Conservation (phyloP, 2,113 vertebrate species). For the Proterorhinus semilunaris region DNA sequence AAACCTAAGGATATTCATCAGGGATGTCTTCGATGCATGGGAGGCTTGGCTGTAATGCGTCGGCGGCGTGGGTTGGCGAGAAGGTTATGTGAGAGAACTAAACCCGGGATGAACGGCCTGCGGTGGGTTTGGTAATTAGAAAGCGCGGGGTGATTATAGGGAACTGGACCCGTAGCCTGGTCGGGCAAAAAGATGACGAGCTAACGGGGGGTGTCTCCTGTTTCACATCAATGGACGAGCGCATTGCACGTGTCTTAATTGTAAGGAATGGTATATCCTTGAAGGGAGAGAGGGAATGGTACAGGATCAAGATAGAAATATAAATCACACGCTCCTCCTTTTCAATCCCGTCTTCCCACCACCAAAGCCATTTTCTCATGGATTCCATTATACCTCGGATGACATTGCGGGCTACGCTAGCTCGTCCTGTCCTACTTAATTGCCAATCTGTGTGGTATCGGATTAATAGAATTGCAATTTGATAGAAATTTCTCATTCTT, state of each 20-base stretch:
- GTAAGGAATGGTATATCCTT: slow-evolving; percentile 54
- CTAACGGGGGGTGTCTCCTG: slow-evolving; percentile 28
- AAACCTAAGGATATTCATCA: slow-evolving; percentile 30
- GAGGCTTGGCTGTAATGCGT: neutral
- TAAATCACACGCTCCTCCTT: slow-evolving; percentile 29
- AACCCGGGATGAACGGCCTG: slow-evolving; percentile 10
- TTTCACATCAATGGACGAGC: slow-evolving; percentile 40
- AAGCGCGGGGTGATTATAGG: slow-evolving; percentile 25
- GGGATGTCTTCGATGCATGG: slow-evolving; percentile 14
- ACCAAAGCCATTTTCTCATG: slow-evolving; percentile 32
- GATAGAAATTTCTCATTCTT: too few relatives aligned
- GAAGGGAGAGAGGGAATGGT: slow-evolving; percentile 26
- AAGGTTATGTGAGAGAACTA: slow-evolving; percentile 7
- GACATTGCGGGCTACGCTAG: slow-evolving; percentile 38
- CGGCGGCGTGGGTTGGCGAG: neutral
- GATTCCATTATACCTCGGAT: slow-evolving; percentile 23
- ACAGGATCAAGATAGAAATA: slow-evolving; percentile 31
- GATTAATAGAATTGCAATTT: neutral
- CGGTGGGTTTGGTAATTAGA: slow-evolving; percentile 34
- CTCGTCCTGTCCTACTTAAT: slow-evolving; percentile 35
- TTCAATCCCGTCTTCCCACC: neutral
- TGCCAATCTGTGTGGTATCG: neutral
- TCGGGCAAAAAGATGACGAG: slow-evolving; percentile 25
- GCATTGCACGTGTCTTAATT: slow-evolving; percentile 60
- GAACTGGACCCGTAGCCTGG: neutral